A percentile compares a stretch with the other conserved stretches of the same genome.
Conservation (phyloP, 2,888 invertebrate genomes). For the Hirudinaria manillensis region DNA sequence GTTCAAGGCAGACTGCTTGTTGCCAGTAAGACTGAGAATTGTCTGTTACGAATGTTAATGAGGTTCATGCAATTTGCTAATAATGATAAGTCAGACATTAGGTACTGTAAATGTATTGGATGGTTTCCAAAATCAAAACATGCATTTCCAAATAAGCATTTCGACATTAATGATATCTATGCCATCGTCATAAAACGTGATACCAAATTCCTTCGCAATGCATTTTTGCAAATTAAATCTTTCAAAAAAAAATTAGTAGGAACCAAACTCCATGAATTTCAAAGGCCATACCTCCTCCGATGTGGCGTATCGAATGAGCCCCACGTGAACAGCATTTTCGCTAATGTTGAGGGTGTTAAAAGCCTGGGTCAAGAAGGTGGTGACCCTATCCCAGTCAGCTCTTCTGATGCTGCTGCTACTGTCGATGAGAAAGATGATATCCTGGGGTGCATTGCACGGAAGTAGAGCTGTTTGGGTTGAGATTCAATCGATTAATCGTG, state of each 20-base stretch:
- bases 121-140: no score
- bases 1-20: not conserved
- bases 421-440: constrained; percentile 24
- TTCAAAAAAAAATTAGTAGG: no score
- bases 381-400: constrained; percentile 14
- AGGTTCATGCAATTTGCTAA: not conserved
- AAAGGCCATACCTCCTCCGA: no score
- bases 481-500: not conserved
- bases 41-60: not conserved
- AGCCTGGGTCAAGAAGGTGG: not conserved
- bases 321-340: not conserved
- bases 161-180: no score
- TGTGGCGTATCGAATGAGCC: constrained; percentile 26
- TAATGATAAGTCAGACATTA: not conserved
- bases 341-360: constrained; percentile 1
- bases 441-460: constrained; percentile 7
- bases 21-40: not conserved
- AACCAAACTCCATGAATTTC: no score
- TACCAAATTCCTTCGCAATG: no score
- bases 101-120: no score
- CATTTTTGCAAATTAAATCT: no score
- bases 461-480: not conserved
- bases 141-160: no score
- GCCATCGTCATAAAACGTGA: no score
- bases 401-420: constrained; percentile 28